Evolutionary conservation across 2,888 invertebrate genomes (phyloP), one percentile per base, ranked within the genome.

Genomic region (Charanyca ferruginea): DNA sequence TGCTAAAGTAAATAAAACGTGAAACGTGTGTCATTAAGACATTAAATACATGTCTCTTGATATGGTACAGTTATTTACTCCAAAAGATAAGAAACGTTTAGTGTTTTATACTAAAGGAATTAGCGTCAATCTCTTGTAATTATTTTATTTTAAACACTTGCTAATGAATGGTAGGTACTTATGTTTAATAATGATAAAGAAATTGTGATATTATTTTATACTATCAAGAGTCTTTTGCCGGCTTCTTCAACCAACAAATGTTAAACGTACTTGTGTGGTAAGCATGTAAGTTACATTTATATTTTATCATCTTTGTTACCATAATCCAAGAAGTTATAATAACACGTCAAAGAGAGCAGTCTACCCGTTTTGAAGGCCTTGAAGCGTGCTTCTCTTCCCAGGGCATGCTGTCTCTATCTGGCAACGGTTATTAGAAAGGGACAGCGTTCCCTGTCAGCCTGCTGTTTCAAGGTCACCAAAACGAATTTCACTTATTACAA

Each of bases 51-150:
- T 49, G 32, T 32, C 25, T 18, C 20, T 42, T 57, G 23, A 45
- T 59, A 54, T 47, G 20, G n/a, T 48, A 11, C n/a, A 42, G 18
- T 45, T 66, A 62, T 62, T 54, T 74, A 55, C 61, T 51, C 13
- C 0, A 25, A 53, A 61, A 51, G 74, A 74, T 74, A 74, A 61
- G 20, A 45, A 42, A 45, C 0, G 9, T 48, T 48, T 32, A 66
- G 53, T 58, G 49, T 76, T 76, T 66, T 71, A 69, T 69, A 44
- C 4, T 52, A 3, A 42, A 1, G 41, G 57, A 48, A 41, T 69
- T 59, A 69, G 35, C 22, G 7, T 18, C 41, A 44, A 69, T 54
- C 55, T 41, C 49, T 20, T 49, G 45, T 38, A 61, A 64, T 69
- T 63, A 47, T 51, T 72, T 67, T 52, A 55, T 67, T 61, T 73